Evolutionary conservation across 2,888 invertebrate genomes (phyloP), one percentile per base, ranked within the genome.

Genomic region (Athetis lepigone): DNA sequence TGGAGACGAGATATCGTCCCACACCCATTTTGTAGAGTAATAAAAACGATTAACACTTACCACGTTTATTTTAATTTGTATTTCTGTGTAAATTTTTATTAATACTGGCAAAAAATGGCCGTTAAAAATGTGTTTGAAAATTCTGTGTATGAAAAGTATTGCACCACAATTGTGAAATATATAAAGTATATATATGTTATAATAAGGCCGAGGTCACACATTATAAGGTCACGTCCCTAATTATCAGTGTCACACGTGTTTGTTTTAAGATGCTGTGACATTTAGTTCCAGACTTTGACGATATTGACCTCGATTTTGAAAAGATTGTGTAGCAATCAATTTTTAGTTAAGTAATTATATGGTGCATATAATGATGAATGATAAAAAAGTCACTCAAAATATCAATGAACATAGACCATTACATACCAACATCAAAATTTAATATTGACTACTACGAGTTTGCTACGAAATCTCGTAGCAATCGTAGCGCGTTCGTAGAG

Each of bases 381-480:
- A 6, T 25, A 25, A 25, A 25, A 4, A 6, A 3, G 25, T 25
- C 6, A 25, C 6, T 4, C 3, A 4, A 33, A 33, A 11, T 13
- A 13, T 33, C 33, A 33, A 33, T 8, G 33, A 4, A 25, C 25
- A 4, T 4, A 29, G 46, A 37, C n/a, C n/a, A n/a, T n/a, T n/a
- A n/a, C 23, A 56, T 6, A 42, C 11, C 0, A 6, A 18, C 33
- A 18, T n/a, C 13, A 47, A 36, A 37, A 45, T 11, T 33, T n/a
- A n/a, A 40, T 9, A 11, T 27, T 33, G 2, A 11, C 43, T n/a
- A 62, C 19, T 69, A 56, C 39, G 36, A 52, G 3, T 46, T 23
- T 47, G 74, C 78, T 73, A 77, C 78, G 70, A 56, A 47, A 47
- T 19, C 21, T 58, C 66, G 79, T 76, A 76, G 76, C 61, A n/a